Evolutionary conservation across 2,113 vertebrate genomes (phyloP).

Genomic region (Sinosuthora webbiana): DNA sequence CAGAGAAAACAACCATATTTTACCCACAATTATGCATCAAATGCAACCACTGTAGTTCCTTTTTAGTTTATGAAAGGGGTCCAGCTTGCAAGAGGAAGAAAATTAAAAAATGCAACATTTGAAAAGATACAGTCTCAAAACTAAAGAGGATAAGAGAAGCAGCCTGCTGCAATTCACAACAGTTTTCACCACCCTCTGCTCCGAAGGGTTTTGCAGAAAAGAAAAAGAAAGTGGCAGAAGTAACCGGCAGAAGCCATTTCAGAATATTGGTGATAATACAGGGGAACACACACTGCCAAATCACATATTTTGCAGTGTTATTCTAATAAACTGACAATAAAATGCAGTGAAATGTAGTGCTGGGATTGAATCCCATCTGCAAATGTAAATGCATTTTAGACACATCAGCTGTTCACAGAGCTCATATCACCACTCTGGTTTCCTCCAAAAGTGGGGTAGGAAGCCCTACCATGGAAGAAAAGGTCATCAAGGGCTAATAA

Average conservation of each 20-base stretch:
- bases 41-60: background rate
- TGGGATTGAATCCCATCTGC: background rate
- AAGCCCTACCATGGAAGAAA: background rate
- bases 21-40: background rate
- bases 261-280: background rate
- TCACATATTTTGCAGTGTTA: background rate
- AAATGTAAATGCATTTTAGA: background rate
- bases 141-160: background rate
- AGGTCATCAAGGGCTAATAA: background rate
- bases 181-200: background rate
- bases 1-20: background rate
- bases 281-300: background rate
- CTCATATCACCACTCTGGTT: background rate
- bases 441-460: background rate
- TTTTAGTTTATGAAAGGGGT: background rate
- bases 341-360: background rate
- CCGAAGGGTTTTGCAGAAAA: background rate
- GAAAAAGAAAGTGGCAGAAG: background rate
- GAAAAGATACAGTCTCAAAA: background rate
- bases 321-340: background rate
- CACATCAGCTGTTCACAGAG: background rate
- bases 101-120: background rate
- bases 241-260: background rate
- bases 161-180: background rate
- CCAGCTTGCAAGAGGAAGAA: background rate